phyloP scores from a whole-genome alignment of 1,140 invertebrate genomes.

The Sinonovacula constricta region DNA sequence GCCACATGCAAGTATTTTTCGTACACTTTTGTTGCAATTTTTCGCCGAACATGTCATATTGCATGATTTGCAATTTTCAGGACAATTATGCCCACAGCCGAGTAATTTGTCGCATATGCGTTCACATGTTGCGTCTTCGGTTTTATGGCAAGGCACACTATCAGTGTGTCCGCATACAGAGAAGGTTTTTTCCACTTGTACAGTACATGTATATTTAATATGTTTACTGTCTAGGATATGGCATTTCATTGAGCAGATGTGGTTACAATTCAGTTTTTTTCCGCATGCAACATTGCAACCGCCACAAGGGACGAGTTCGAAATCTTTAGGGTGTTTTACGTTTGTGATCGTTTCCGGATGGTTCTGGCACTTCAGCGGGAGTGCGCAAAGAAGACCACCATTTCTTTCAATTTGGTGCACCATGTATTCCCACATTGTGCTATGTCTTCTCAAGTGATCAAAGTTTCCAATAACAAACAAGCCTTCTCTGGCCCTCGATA shows the following conservation, averaged over 20 bases:
- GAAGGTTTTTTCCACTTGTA: slow-evolving; percentile 61
- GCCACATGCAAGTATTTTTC: slow-evolving; percentile 78
- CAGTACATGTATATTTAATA: slow-evolving; percentile 50
- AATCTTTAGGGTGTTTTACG: slow-evolving; percentile 62
- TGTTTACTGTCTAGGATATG: slow-evolving; percentile 63
- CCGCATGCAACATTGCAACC: slow-evolving; percentile 72
- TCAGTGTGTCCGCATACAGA: slow-evolving; percentile 78
- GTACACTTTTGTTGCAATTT: slow-evolving; percentile 80
- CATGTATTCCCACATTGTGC: too few species aligned
- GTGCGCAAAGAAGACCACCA: too few species aligned
- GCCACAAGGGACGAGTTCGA: slow-evolving; percentile 71
- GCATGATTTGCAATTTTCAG: slow-evolving; percentile 80
- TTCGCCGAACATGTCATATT: slow-evolving; percentile 79
- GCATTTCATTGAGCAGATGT: slow-evolving; percentile 63
- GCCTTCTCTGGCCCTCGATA: too few species aligned
- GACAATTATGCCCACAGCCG: slow-evolving; percentile 79
- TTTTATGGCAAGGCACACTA: slow-evolving; percentile 53
- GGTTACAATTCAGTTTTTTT: slow-evolving; percentile 66
- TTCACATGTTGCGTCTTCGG: slow-evolving; percentile 18
- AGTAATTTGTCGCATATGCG: slow-evolving; percentile 14
- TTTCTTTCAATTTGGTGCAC: too few species aligned
- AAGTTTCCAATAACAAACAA: too few species aligned
- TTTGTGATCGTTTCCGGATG: slow-evolving; percentile 68
- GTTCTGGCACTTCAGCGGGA: slow-evolving; percentile 76
- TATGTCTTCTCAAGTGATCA: slow-evolving; percentile 39